These are phyloP conservation scores for Leptopterna dolabrata DNA, from an alignment of 2,888 invertebrate genomes.

Conservation along the genomic window DNA sequence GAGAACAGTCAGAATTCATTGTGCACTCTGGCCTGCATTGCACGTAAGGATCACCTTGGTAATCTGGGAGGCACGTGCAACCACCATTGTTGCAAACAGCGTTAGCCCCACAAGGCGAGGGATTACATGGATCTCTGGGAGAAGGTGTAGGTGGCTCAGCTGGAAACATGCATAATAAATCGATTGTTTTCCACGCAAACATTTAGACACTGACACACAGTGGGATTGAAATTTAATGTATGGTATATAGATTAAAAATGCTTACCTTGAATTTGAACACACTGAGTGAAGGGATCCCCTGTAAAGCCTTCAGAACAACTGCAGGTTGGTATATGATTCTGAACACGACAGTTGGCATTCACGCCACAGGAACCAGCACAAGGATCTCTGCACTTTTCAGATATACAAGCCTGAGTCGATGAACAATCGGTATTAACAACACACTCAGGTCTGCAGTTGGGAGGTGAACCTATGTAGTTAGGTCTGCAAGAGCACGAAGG, in stretches of 20 bases:
- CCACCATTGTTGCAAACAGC: constrained; percentile 74
- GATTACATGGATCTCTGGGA: constrained; percentile 69
- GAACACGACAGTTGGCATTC: constrained; percentile 68
- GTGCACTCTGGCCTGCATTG: constrained; percentile 81
- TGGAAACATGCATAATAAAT: not conserved
- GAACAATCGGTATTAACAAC: constrained; percentile 69
- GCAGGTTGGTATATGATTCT: constrained; percentile 68
- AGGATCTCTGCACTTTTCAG: constrained; percentile 68
- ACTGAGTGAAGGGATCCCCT: constrained; percentile 81
- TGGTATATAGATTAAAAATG: too few species aligned
- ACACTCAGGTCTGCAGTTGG: constrained; percentile 69
- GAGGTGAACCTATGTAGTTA: constrained; percentile 68
- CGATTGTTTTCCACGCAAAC: not conserved
- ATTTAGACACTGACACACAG: not conserved
- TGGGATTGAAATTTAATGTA: not conserved
- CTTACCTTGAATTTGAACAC: constrained; percentile 69
- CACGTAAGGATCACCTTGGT: constrained; percentile 71
- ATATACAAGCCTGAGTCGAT: constrained; percentile 68
- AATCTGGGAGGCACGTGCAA: constrained; percentile 68
- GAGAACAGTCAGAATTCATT: constrained; percentile 77
- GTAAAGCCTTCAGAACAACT: constrained; percentile 73
- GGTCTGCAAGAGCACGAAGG: constrained; percentile 69
- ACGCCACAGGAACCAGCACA: constrained; percentile 69
- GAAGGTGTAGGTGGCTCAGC: constrained; percentile 11
- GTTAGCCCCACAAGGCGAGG: constrained; percentile 75